Percentiles rank a stretch among this genome's conserved stretches.
phyloP scores from a whole-genome alignment of 2,888 invertebrate species.

The Phytoseiulus persimilis region DNA sequence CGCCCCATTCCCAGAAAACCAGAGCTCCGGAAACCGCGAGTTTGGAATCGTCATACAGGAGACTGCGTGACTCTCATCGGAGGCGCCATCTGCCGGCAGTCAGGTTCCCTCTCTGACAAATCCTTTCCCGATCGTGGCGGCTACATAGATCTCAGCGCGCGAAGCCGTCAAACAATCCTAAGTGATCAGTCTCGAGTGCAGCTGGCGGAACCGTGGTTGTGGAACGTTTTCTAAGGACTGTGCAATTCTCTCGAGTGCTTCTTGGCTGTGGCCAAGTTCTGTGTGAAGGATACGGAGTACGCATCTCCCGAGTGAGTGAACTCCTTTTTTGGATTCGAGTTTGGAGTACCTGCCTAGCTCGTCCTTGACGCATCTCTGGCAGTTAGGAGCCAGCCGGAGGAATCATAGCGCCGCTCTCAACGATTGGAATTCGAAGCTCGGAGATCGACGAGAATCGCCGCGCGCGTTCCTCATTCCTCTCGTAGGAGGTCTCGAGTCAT shows the following conservation, averaged over 20 bases:
- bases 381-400: background rate
- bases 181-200: background rate
- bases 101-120: background rate
- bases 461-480: too few relatives aligned
- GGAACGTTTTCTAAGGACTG: background rate
- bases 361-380: background rate
- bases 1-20: background rate
- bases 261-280: background rate
- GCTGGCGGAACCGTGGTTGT: background rate
- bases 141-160: background rate
- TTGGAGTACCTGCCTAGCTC: background rate
- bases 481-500: too few relatives aligned
- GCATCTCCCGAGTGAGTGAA: background rate
- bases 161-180: background rate
- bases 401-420: background rate
- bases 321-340: background rate
- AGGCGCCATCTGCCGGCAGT: background rate
- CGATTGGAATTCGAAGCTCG: too few relatives aligned
- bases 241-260: background rate
- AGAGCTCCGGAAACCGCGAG: background rate
- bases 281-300: background rate
- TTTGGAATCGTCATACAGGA: background rate
- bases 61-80: background rate
- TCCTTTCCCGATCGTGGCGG: background rate
- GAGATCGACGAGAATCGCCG: too few relatives aligned